Evolutionary conservation across 1,140 invertebrate species (phyloP), one percentile per base, ranked within the genome.

Genomic region (Hylaeus anthracinus): DNA sequence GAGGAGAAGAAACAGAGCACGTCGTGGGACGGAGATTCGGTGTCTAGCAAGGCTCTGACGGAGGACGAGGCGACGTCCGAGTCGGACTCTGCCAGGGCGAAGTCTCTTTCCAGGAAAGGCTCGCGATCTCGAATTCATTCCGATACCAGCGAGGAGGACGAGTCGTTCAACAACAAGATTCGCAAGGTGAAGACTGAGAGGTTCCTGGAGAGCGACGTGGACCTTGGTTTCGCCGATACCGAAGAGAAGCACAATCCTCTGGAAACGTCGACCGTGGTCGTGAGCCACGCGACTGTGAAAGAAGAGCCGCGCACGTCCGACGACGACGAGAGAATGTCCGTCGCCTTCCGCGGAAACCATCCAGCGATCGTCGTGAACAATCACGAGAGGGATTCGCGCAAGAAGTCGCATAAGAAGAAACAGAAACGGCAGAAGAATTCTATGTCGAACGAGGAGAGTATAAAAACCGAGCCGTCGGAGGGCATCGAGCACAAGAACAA

Each of bases 1-100:
- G 96, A 96, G 83, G 97, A 97, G 91, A 98, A 98, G 94, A 98
- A 98, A 91, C 95, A 97, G 78, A 97, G 97, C 6, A 96, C 96
- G 1, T 98, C 97, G 43, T 97, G 97, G 95, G 97, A 98, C 88
- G 97, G 97, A 79, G 97, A 96, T 88, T 96, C 95, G 1, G 96
- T 97, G 66, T 96, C 96, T 76, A 94, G 94, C 75, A 94, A 94
- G 87, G 91, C 92, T 60, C 73, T 93, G 8, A 92, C 93, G 0
- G 93, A 92, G 79, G 94, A 94, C 81, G 91, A 93, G 51, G 92
- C 84, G 0, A 92, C 92, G 14, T 93, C 91, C 0, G 92, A 93
- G 56, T 93, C 92, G 0, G 94, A 95, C 51, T 93, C 92, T 39
- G 88, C 93, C n/a, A 90, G 92, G 80, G 90, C 91, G 3, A 94